Conservation (phyloP, 2,797 vertebrate genomes). For the Aldrovandia affinis region DNA sequence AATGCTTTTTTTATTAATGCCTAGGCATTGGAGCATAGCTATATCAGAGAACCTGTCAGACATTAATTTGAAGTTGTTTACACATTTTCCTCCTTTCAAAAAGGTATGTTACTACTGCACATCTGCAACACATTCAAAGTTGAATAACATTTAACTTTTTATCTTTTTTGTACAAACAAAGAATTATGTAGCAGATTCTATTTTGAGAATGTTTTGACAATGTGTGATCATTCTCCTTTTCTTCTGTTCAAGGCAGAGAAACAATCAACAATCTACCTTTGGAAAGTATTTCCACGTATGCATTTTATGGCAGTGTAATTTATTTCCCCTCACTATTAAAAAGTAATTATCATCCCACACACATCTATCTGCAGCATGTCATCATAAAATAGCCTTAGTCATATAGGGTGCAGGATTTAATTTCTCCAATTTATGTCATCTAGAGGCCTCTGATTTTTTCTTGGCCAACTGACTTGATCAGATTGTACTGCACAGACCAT, state of each 20-base stretch:
- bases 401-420: background rate
- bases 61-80: conserved; percentile 18
- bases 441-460: background rate
- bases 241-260: background rate
- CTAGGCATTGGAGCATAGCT: background rate
- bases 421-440: background rate
- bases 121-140: conserved; percentile 62
- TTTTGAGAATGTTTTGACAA: background rate
- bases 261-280: conserved; percentile 2
- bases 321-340: background rate
- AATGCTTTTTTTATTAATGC: background rate
- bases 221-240: background rate
- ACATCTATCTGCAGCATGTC: background rate
- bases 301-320: background rate
- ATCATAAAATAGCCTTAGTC: background rate
- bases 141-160: conserved; percentile 57
- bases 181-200: background rate
- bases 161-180: conserved; percentile 63
- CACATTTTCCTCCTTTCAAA: conserved; percentile 59
- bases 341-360: background rate
- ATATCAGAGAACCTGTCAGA: background rate
- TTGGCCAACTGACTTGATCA: conserved; percentile 8
- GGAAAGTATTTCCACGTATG: background rate
- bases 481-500: conserved; percentile 18
- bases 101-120: conserved; percentile 61